Percentiles rank a stretch among this genome's conserved stretches.
These are phyloP conservation scores for Oenanthe oenanthe DNA, from an alignment of 2,113 vertebrate genomes.

Conservation along the genomic window DNA sequence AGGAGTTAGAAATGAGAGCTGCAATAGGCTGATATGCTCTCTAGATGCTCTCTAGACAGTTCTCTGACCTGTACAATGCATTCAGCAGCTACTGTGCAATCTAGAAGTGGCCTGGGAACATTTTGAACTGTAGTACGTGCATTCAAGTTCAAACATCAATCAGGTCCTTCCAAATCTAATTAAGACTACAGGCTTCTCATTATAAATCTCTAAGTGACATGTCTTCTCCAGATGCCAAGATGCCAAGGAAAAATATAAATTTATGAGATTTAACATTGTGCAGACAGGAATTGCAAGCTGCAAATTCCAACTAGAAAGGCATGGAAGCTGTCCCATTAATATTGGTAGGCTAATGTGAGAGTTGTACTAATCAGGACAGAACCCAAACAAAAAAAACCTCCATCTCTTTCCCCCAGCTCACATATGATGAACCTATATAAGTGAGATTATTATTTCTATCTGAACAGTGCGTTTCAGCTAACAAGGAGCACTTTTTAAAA, in stretches of 20 bases:
- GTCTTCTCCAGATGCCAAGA: neutral
- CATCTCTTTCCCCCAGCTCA: accelerated
- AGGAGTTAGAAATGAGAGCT: neutral
- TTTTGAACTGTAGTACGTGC: neutral
- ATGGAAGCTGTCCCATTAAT: neutral
- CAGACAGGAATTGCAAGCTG: neutral
- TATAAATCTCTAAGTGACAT: neutral
- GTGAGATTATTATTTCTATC: neutral
- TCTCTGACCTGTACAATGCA: neutral
- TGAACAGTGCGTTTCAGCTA: neutral
- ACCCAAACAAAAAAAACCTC: neutral
- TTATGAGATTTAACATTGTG: neutral
- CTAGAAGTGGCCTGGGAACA: neutral
- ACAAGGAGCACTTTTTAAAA: neutral
- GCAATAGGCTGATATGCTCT: neutral
- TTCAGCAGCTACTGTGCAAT: neutral
- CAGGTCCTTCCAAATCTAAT: neutral
- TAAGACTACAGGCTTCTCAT: neutral
- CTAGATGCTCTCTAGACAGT: neutral
- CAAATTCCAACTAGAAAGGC: neutral
- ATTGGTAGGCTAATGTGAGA: neutral
- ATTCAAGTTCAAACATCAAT: neutral
- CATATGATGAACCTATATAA: neutral
- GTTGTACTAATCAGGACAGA: neutral
- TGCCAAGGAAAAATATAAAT: neutral